phyloP scores from a whole-genome alignment of 2,113 vertebrate genomes.

The Brachyistius frenatus region DNA sequence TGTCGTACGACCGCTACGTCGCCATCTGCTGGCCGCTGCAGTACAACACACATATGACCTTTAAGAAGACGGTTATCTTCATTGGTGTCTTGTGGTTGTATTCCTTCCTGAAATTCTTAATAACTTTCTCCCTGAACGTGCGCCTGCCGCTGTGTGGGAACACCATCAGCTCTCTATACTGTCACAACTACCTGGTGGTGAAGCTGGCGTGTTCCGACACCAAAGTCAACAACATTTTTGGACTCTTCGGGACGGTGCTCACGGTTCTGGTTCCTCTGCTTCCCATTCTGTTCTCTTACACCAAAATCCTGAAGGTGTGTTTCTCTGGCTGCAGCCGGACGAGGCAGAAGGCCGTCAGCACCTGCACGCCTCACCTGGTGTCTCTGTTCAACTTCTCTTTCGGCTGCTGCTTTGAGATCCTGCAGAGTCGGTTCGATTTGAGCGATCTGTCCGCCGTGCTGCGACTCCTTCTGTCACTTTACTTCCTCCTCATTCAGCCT shows the following conservation, averaged over 20 bases:
- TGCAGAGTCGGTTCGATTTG: conserved; percentile 23
- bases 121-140: conserved; percentile 32
- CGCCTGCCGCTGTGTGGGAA: conserved; percentile 54
- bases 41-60: conserved; percentile 12
- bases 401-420: not conserved
- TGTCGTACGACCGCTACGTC: conserved; percentile 29
- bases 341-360: conserved; percentile 44
- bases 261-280: not conserved
- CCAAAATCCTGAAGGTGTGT: conserved; percentile 8
- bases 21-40: conserved; percentile 25
- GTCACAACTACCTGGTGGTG: conserved; percentile 56
- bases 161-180: conserved; percentile 50
- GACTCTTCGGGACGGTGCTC: not conserved
- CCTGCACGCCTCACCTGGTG: conserved; percentile 44
- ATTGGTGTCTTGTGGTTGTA: conserved; percentile 31
- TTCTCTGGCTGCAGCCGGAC: conserved; percentile 10
- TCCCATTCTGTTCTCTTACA: not conserved
- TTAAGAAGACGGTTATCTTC: no score
- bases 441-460: fast-evolving
- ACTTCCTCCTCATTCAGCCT: conserved; percentile 19
- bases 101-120: not conserved
- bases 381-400: conserved; percentile 30
- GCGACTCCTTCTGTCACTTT: not conserved
- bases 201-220: conserved; percentile 66
- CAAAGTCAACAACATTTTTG: conserved; percentile 52